Evolutionary conservation across 2,888 invertebrate species (phyloP), one percentile per base, ranked within the genome.

Genomic region (Ctenicera cuprea): DNA sequence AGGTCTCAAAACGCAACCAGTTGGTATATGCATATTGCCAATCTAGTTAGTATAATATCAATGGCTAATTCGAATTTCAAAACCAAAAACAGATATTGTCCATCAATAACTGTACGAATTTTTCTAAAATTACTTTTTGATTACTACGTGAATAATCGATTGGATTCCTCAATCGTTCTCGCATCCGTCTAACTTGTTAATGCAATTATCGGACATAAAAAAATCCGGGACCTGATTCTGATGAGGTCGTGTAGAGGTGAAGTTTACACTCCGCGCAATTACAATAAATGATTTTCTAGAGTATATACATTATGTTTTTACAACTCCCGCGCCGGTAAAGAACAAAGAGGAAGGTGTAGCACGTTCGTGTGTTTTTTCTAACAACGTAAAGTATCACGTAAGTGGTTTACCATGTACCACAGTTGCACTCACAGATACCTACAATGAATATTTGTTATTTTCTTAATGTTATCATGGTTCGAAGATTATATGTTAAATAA

Each of bases 361-460:
- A 64, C 68, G 74, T 77, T 71, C 67, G 68, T 71, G 67, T 18
- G 64, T 71, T 74, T 70, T 73, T 71, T 69, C 76, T 71, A 69
- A 72, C 74, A 68, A 54, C 71, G 38, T 48, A 67, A 65, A 70
- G 68, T 75, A 75, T 50, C 73, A 70, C 45, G 65, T 75, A 79
- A 79, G 79, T 79, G 79, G 77, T 77, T 79, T 79, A 76, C 79
- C 79, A 78, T 79, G 79, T 79, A 77, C 76, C 69, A 73, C 77
- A 66, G 79, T 78, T 77, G 79, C 77, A 79, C 75, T 75, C 73
- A 71, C 61, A 77, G 79, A 79, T 79, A 78, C 72, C 74, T 61
- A 68, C 71, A 69, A 73, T 62, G 72, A 74, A 77, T 76, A 77
- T 79, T 79, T 78, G 77, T 77, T 76, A 77, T 74, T 70, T 74